Base-by-base conservation (phyloP, 2,797 vertebrate species). In the Gastrophryne carolinensis region DNA sequence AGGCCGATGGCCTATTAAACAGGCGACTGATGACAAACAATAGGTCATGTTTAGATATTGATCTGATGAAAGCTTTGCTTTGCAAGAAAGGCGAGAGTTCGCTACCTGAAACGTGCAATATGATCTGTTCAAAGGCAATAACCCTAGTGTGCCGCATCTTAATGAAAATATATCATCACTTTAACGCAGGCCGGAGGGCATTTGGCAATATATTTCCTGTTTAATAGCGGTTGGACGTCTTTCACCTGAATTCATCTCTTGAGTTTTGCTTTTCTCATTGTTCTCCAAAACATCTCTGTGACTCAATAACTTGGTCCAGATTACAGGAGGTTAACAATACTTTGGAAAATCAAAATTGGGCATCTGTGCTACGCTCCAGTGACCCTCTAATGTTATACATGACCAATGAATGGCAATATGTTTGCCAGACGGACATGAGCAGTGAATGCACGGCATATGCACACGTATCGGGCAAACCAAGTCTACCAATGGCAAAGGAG, bases 31-130 rank as follows among this genome's bases (percentile, higher is more conserved):
- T 70, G 74, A 70, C 66, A 76, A 77, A 57, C 75, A 71, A 64
- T 57, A 26, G 65, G 65, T 76, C 66, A 62, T 62, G 27, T 41
- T 60, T 62, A 70, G 75, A 64, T 77, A 77, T 71, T 71, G 75
- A 71, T 77, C 47, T 37, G 58, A 64, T 71, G 60, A 77, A 70
- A 77, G 74, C 74, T 60, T 72, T 3, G 34, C 15, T 70, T 71
- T 58, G 21, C 47, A 27, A 50, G 60, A 50, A 57, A 23, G 49
- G 34, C 29, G 19, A 60, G 56, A 71, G 35, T 71, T 30, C 29
- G 47, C 50, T n/a, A 61, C 29, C 26, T 72, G 23, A 49, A 62
- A 39, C 27, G 17, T 62, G 24, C 57, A 52, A 64, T 63, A 17
- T 37, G 34, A 63, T 60, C 24, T 64, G 37, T 63, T 73, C 60